Percentiles rank a stretch among this genome's conserved stretches.
Conservation (phyloP, 2,797 vertebrate species). For the Staurois parvus region DNA sequence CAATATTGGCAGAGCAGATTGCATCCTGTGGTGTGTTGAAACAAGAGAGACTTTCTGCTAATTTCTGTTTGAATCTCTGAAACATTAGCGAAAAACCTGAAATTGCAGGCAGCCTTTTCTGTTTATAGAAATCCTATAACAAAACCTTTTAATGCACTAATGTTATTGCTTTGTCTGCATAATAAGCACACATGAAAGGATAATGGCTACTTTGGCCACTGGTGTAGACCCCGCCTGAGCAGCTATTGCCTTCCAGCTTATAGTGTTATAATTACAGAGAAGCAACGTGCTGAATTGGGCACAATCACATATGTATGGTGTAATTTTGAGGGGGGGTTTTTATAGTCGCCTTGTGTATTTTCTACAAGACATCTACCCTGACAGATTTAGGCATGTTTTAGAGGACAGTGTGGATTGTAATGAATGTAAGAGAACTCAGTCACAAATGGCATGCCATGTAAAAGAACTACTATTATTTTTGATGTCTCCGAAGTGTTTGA, state of each 20-base stretch:
- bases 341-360: too few species aligned
- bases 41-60: not conserved
- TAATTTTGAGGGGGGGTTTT: not conserved
- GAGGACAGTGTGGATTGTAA: too few species aligned
- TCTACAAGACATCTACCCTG: too few species aligned
- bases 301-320: not conserved
- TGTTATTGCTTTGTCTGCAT: slow-evolving; percentile 17
- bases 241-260: not conserved
- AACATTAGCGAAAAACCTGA: not conserved
- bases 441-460: too few species aligned
- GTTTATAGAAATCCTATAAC: slow-evolving; percentile 30
- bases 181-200: slow-evolving; percentile 7
- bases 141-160: slow-evolving; percentile 34
- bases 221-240: not conserved
- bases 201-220: slow-evolving; percentile 26
- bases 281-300: not conserved
- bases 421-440: too few species aligned
- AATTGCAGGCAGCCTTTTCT: not conserved
- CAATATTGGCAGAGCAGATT: not conserved
- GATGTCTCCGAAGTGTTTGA: too few species aligned
- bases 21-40: not conserved
- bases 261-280: slow-evolving; percentile 31
- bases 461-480: too few species aligned
- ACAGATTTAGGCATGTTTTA: too few species aligned
- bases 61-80: slow-evolving; percentile 18